Evolutionary conservation across 2,888 invertebrate species (phyloP).

Genomic region (Entomobrya multifasciata): DNA sequence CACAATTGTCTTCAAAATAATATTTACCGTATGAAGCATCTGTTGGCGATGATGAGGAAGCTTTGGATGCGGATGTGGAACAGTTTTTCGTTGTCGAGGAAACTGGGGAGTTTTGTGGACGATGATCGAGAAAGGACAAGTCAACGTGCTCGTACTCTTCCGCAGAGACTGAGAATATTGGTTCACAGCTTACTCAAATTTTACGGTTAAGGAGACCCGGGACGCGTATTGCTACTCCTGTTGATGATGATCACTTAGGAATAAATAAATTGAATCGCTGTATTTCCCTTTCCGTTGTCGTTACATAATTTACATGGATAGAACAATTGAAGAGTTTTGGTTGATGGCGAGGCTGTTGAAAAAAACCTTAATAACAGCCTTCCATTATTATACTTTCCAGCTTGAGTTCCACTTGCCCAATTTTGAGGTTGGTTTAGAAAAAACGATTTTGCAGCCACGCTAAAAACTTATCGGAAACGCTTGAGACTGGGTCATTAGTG

Average conservation of each 20-base stretch:
- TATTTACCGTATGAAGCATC: slow-evolving; percentile 80
- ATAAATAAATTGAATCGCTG: slow-evolving; percentile 63
- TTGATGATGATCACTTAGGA: slow-evolving; percentile 69
- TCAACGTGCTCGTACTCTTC: slow-evolving; percentile 85
- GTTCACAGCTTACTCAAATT: slow-evolving; percentile 71
- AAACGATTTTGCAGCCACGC: slow-evolving; percentile 75
- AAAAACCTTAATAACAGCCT: slow-evolving; percentile 97
- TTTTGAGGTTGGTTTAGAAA: slow-evolving; percentile 77
- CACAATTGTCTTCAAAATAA: slow-evolving; percentile 80
- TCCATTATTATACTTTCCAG: slow-evolving; percentile 83
- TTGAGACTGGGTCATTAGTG: slow-evolving; percentile 35
- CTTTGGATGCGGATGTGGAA: slow-evolving; percentile 77
- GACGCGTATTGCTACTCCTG: slow-evolving; percentile 86
- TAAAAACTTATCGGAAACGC: slow-evolving; percentile 48
- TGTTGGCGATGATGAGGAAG: slow-evolving; percentile 76
- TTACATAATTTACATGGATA: slow-evolving; percentile 76
- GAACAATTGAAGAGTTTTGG: slow-evolving; percentile 78
- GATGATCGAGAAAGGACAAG: slow-evolving; percentile 92
- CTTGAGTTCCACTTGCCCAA: slow-evolving; percentile 73
- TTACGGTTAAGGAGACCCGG: slow-evolving; percentile 78
- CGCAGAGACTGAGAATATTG: slow-evolving; percentile 84
- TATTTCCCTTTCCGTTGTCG: slow-evolving; percentile 63
- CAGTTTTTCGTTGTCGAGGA: slow-evolving; percentile 78
- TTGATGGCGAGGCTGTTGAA: slow-evolving; percentile 94
- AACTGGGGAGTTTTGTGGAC: slow-evolving; percentile 81